Conservation (phyloP, 2,797 vertebrate species). For the Cynopterus sphinx region DNA sequence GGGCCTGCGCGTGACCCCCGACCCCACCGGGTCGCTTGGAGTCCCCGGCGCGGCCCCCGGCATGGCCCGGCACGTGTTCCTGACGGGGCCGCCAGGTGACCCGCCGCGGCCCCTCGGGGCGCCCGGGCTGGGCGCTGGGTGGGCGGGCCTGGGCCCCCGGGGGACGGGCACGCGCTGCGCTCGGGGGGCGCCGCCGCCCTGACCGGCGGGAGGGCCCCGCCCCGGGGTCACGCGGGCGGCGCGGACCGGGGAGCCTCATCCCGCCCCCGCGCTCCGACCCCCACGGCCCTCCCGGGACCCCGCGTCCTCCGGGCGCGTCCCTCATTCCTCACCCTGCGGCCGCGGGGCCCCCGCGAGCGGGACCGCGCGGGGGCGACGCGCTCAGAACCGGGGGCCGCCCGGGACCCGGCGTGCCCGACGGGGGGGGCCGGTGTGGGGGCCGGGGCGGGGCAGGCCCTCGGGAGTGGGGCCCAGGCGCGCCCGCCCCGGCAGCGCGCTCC, state of each 20-base stretch:
- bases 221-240: neutral
- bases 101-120: neutral
- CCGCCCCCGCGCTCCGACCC: neutral
- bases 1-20: rapidly evolving
- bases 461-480: too few species aligned
- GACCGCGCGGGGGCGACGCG: rapidly evolving
- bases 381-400: too few species aligned
- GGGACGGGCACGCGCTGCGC: neutral
- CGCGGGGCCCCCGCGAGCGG: neutral
- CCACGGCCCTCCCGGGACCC: neutral
- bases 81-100: constrained; percentile 92
- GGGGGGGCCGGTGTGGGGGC: too few species aligned
- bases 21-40: too few species aligned
- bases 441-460: too few species aligned
- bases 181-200: neutral
- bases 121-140: neutral
- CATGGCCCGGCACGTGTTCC: constrained; percentile 90
- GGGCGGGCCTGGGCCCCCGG: neutral
- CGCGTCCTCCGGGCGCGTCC: too few species aligned
- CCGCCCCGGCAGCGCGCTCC: too few species aligned
- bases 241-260: neutral
- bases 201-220: too few species aligned
- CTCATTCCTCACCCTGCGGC: too few species aligned
- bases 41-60: rapidly evolving
- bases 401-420: too few species aligned